Evolutionary conservation across 1,140 invertebrate species (phyloP), one percentile per base, ranked within the genome.

Genomic region (Megathymus violae): DNA sequence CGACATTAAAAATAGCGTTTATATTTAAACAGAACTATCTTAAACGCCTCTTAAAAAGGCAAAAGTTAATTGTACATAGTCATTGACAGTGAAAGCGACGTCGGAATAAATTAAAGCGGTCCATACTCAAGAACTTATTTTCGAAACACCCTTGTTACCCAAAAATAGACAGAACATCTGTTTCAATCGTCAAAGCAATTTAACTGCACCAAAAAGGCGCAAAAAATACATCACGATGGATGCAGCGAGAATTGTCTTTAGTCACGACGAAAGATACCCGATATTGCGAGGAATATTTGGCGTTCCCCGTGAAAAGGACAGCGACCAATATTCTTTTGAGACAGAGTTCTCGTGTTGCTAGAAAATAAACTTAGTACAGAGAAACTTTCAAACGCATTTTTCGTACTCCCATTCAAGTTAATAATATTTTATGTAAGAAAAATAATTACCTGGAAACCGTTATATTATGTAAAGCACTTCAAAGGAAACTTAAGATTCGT

Each of bases 111-210:
- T 58, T 13, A 46, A 58, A 58, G 27, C n/a, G 43, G 13, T 10
- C 27, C 13, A 4, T 31, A 47, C 56, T 47, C 31, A 47, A 59
- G 40, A 58, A 38, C 11, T 22, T 59, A 59, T 59, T 59, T 59
- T 7, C 36, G 34, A 38, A 56, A 38, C 56, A 59, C 56, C 56
- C 56, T 59, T 47, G 56, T 59, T 59, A 59, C 47, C 43, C 43
- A 38, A 59, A 59, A 59, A 59, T 59, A 59, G 43, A 22, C 3
- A 3, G 15, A 47, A 59, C 56, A 47, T 59, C 43, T 59, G 43
- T 59, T 59, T 59, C 43, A 47, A 59, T 47, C 56, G 56, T 59
- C 56, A 47, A 59, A 59, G 56, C 36, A 47, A 59, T 59, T 59
- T 59, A 59, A 44, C 11, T 59, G 27, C 56, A 47, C 19, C 43